Percentiles rank a stretch among this genome's conserved stretches.
Conservation (phyloP, 2,113 vertebrate species). For the Corapipo altera region DNA sequence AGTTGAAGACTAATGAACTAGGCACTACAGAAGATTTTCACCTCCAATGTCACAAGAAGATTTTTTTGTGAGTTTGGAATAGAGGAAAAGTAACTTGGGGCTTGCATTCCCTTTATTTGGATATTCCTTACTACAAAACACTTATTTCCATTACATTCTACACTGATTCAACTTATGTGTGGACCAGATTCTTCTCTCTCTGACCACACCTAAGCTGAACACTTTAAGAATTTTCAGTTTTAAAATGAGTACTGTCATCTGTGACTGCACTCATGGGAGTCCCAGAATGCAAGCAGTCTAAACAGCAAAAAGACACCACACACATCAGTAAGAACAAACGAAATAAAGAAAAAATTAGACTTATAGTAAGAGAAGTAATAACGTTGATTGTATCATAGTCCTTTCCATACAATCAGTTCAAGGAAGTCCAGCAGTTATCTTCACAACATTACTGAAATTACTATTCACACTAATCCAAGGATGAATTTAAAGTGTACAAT, state of each 20-base stretch:
- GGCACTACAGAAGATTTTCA: background rate
- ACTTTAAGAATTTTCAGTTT: background rate
- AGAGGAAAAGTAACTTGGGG: background rate
- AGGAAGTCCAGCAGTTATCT: background rate
- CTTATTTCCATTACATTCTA: background rate
- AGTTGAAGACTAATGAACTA: background rate
- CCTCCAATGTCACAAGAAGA: background rate
- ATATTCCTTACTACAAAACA: background rate
- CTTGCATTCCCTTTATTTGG: background rate
- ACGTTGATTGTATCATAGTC: background rate
- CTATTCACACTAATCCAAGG: background rate
- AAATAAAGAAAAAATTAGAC: background rate
- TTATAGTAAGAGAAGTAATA: background rate
- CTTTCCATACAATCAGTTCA: background rate
- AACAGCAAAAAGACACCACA: background rate
- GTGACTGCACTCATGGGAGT: background rate
- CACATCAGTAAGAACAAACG: background rate
- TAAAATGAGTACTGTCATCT: background rate
- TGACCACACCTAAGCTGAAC: background rate
- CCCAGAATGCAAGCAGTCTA: background rate
- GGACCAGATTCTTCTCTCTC: background rate
- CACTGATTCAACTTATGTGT: background rate
- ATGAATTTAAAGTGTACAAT: background rate
- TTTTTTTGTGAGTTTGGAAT: background rate
- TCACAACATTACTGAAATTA: background rate